A percentile compares a stretch with the other conserved stretches of the same genome.
Evolutionary conservation across 2,113 vertebrate species (phyloP).

Genomic region (Atlantisia rogersi): DNA sequence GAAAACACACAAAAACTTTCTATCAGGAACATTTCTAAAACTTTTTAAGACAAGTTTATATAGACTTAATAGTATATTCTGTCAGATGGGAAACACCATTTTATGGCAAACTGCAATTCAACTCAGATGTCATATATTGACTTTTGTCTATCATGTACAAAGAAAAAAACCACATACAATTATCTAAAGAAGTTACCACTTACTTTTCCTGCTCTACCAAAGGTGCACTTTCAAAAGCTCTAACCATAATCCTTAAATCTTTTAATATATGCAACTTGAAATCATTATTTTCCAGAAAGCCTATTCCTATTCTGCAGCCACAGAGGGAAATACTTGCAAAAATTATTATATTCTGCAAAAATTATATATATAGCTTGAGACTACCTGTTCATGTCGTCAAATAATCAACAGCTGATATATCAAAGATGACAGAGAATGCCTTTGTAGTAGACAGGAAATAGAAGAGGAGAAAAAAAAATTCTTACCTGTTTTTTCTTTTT

Average conservation of each 20-base stretch:
- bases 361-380: too few species aligned
- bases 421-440: constrained; percentile 15
- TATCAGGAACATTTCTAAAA: neutral
- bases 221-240: neutral
- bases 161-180: neutral
- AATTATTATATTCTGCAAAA: neutral
- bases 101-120: neutral
- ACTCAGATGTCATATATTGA: neutral
- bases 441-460: constrained; percentile 34
- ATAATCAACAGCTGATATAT: neutral
- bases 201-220: neutral
- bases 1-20: neutral
- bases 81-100: neutral
- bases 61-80: neutral
- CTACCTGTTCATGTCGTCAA: neutral
- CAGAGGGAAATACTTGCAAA: neutral
- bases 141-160: neutral
- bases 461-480: constrained; percentile 52
- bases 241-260: neutral
- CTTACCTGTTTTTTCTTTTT: constrained; percentile 51
- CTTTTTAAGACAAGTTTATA: neutral
- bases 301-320: neutral
- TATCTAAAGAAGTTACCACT: neutral
- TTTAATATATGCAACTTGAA: neutral
- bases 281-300: neutral